Base-by-base conservation (phyloP, 2,888 invertebrate genomes). In the Pyralis farinalis region DNA sequence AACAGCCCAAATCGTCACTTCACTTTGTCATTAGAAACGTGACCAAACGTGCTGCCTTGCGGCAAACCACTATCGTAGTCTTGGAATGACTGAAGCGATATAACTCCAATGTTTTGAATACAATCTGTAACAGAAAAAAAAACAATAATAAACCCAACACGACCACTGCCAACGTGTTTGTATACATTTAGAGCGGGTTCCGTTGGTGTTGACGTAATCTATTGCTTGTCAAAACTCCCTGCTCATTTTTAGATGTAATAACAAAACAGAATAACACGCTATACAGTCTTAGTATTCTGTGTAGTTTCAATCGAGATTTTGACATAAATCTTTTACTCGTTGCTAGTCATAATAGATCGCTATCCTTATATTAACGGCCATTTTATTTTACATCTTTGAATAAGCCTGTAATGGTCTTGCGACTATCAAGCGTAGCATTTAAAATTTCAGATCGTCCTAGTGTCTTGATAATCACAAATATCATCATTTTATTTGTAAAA, bases 41-140 rank as follows among this genome's bases (percentile, higher is more conserved):
- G 63, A 25, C 71, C 71, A 42, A 71, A 42, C 33, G 45, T 43
- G 36, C 56, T 44, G 53, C 85, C 84, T 55, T 79, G 81, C 72
- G 80, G 74, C 71, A 79, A 75, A 42, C 82, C 77, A 53, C 71
- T 55, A 47, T 58, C 62, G 63, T 61, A 55, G 64, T 65, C 75
- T 67, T 64, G 65, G 53, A 55, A 53, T 62, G 68, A 85, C 82
- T 83, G 83, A 71, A 62, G 65, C 67, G 56, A 52, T 57, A 58
- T 70, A 63, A 62, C 64, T 62, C 60, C 57, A 45, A 74, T 88
- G 87, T 87, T 87, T 85, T 85, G 79, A 82, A 86, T 83, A 85
- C 86, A 82, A 81, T 83, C 87, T 88, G 86, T 75, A 86, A 84
- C 76, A 79, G 76, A 82, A 77, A 80, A 80, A 85, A 86, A 80